Conservation (phyloP, 1,140 invertebrate genomes). For the Drosophila ercepeae region DNA sequence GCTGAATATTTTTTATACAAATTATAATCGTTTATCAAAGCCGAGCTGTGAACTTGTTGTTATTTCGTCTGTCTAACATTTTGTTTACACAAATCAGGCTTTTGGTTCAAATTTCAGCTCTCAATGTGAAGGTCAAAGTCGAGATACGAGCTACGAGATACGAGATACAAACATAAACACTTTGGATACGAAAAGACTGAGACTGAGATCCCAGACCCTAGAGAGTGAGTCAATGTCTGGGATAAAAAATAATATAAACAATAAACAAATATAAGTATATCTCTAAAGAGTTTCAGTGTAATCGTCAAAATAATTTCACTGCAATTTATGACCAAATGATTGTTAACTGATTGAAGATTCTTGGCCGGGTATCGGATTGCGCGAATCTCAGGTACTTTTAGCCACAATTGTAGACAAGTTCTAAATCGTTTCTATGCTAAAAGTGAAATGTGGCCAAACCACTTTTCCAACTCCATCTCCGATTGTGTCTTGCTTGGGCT, state of each 20-base stretch:
- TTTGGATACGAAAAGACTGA: slow-evolving; percentile 2
- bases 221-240: slow-evolving; percentile 30
- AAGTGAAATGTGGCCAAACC: slow-evolving; percentile 76
- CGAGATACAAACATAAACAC: slow-evolving; percentile 29
- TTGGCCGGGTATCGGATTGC: slow-evolving; percentile 5
- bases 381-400: slow-evolving; percentile 1
- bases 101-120: slow-evolving; percentile 67
- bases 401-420: slow-evolving; percentile 56
- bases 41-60: slow-evolving; percentile 33
- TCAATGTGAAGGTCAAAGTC: slow-evolving; percentile 76
- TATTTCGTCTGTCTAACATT: slow-evolving; percentile 51
- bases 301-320: background rate
- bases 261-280: slow-evolving; percentile 13
- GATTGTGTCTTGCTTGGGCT: slow-evolving; percentile 5
- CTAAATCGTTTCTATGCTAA: slow-evolving; percentile 80
- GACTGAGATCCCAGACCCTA: slow-evolving; percentile 16
- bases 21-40: slow-evolving; percentile 53
- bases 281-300: slow-evolving; percentile 1
- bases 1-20: slow-evolving; percentile 10
- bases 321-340: background rate
- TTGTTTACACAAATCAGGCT: slow-evolving; percentile 58
- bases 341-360: background rate
- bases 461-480: slow-evolving; percentile 52
- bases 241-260: background rate
- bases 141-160: slow-evolving; percentile 33